Evolutionary conservation across 1,140 invertebrate species (phyloP).

Genomic region (Aphelenchoides fujianensis): DNA sequence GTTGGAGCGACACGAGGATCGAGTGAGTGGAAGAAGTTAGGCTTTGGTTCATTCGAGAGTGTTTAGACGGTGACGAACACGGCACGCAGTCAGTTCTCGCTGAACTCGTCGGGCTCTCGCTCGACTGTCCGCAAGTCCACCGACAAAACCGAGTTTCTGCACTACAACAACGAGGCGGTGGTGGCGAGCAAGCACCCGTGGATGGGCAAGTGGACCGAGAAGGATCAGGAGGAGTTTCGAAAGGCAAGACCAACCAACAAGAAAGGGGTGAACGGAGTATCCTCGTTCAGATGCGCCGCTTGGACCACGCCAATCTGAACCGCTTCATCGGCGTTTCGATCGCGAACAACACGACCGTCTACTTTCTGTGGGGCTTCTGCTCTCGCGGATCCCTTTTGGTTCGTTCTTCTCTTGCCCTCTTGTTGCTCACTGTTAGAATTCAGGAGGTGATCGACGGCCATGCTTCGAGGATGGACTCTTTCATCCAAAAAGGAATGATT

Average conservation of each 20-base stretch:
- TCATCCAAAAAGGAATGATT: not conserved
- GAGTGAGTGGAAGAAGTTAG: too few relatives aligned
- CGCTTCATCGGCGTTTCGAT: conserved; percentile 1
- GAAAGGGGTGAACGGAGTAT: too few relatives aligned
- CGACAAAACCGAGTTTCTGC: not conserved
- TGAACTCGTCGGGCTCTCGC: too few relatives aligned
- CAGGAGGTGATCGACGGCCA: not conserved
- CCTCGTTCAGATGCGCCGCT: not conserved
- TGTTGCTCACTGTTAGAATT: too few relatives aligned
- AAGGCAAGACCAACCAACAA: too few relatives aligned
- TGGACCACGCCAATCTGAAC: not conserved
- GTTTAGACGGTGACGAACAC: too few relatives aligned
- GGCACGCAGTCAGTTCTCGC: too few relatives aligned
- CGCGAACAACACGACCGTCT: not conserved
- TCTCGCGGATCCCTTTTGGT: too few relatives aligned
- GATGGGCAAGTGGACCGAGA: not conserved
- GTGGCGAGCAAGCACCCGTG: not conserved
- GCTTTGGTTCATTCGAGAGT: too few relatives aligned
- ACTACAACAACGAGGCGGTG: not conserved
- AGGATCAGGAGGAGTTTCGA: conserved; percentile 1
- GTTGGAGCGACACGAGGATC: not conserved
- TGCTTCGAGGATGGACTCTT: not conserved
- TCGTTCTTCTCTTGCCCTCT: too few relatives aligned
- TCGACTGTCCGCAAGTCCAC: not conserved
- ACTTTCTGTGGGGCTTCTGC: not conserved